Evolutionary conservation across 2,113 vertebrate species (phyloP), one percentile per base, ranked within the genome.

Genomic region (Strigops habroptila): DNA sequence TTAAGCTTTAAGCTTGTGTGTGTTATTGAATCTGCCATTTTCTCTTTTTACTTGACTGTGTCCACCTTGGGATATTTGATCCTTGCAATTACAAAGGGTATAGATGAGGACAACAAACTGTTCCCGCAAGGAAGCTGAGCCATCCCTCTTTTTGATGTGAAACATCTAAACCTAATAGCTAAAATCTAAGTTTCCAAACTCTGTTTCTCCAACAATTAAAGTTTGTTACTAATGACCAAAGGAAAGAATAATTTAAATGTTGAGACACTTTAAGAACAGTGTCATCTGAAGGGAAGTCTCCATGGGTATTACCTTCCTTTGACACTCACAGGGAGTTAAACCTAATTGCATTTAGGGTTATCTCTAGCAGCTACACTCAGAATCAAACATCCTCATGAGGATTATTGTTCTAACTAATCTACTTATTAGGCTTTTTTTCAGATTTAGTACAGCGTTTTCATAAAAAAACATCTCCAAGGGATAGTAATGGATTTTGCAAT

Each of bases 341-440:
- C 97, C 96, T 97, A 98, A 98, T 97, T 97, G 97, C 97, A 97
- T 97, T 98, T 97, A 97, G 97, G 97, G 97, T 98, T 98, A 97
- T 98, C 97, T 98, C 94, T 71, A 96, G 96, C 88, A 96, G 96
- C 73, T 96, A 96, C 51, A 75, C 81, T 95, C 84, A 43, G 94
- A 97, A 97, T 96, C 97, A 97, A 97, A 97, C 95, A 96, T 92
- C 88, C 98, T 98, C 98, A 87, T 64, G 98, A 98, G 97, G 75
- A 96, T 97, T 95, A 98, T 97, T 98, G 97, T 98, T 98, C 97
- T 96, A 98, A 97, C 96, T 97, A 98, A 98, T 98, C 97, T 97
- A 97, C 96, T 98, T 98, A 98, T 97, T 98, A 97, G 93, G 96
- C 95, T 98, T 97, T 98, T 98, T 97, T 98, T 98, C 97, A 90